Conservation (phyloP, 2,888 invertebrate species). For the Ommatoiulus sabulosus region DNA sequence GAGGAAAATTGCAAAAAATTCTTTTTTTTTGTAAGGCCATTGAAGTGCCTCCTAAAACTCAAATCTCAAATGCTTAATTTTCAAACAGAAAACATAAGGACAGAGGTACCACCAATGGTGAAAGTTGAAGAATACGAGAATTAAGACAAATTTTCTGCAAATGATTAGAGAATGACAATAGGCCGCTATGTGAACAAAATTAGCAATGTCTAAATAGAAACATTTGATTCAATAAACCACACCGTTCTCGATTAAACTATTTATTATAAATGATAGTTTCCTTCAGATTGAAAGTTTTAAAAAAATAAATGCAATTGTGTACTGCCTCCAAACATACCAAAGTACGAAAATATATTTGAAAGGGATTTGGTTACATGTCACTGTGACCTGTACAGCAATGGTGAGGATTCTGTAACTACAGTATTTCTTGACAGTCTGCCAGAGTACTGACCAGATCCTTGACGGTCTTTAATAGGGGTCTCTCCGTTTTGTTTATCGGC, state of each 20-base stretch:
- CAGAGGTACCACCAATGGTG: not conserved
- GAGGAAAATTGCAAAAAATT: too few relatives aligned
- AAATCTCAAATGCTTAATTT: not conserved
- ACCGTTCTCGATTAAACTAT: not conserved
- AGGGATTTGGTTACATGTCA: not conserved
- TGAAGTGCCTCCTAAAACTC: not conserved
- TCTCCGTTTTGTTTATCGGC: not conserved
- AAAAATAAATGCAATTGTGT: not conserved
- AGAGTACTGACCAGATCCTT: not conserved
- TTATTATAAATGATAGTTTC: not conserved
- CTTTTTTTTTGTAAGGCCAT: too few relatives aligned
- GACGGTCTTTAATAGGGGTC: not conserved
- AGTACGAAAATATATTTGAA: conserved; percentile 6
- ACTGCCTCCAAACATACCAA: not conserved
- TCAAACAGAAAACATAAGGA: not conserved
- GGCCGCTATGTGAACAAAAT: not conserved
- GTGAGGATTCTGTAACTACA: not conserved
- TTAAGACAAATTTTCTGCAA: too few relatives aligned
- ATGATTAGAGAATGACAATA: not conserved
- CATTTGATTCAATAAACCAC: not conserved
- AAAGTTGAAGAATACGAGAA: not conserved
- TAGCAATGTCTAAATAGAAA: not conserved
- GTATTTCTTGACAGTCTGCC: not conserved
- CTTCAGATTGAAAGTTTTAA: not conserved
- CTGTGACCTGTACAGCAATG: not conserved